Base-by-base conservation (phyloP, 2,113 vertebrate species). In the Pogona vitticeps region DNA sequence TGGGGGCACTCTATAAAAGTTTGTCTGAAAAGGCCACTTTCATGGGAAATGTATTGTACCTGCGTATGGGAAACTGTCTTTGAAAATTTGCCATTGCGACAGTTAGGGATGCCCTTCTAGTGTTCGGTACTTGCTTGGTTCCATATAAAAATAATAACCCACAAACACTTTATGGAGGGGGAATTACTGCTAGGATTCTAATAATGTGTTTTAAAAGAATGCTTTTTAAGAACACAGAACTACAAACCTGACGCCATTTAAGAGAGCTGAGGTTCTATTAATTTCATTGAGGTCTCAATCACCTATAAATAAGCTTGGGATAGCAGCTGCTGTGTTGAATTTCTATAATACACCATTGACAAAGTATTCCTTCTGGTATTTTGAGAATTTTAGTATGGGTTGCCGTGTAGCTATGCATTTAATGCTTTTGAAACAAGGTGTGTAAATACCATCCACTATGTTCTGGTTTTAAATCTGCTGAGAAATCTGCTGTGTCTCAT, bases 71-170 rank as follows among this genome's bases (percentile, higher is more conserved):
- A 93, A 93, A 88, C 78, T 89, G 2, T 90, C 13, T 17, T 83
- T 82, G 31, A 91, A 90, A 92, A 70, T 59, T 92, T 91, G 72
- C 12, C 28, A 78, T 87, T 94, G 86, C 95, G 84, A 86, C 73
- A 88, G 42, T 87, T 78, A 85, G 88, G 94, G 88, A 38, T 90
- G 76, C 65, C 90, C 21, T 83, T 90, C 79, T 7, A 15, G 83
- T 94, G 82, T 92, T 85, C 31, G 70, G 91, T 94, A 42, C n/a
- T 85, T 91, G 67, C 82, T 92, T n/a, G 36, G 3, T 91, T 93
- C 86, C 87, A 91, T 61, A 18, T 88, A 23, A 88, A 86, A 90
- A 83, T 84, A 67, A 73, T 93, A 94, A 56, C 83, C 38, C 5
- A 63, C 92, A 87, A 93, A 91, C 56, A 10, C 91, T 81, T 88